Conservation (phyloP, 1,140 invertebrate species). For the Dendroctonus valens region DNA sequence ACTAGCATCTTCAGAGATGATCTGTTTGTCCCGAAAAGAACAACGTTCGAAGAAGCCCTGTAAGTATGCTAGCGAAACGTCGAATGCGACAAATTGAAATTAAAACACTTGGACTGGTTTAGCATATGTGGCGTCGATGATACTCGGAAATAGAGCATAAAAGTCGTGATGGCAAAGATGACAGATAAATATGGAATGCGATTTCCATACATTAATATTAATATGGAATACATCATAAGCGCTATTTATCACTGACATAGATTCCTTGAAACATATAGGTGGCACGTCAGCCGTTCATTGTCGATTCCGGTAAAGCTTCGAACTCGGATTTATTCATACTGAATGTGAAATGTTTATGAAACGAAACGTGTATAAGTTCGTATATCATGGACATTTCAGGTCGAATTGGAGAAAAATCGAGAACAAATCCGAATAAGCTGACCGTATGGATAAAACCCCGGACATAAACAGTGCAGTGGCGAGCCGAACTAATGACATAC, state of each 20-base stretch:
- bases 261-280: constrained; percentile 1
- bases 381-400: no score
- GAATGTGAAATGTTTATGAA: neutral
- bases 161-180: constrained; percentile 11
- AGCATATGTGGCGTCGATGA: constrained; percentile 3
- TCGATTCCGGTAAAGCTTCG: neutral
- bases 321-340: constrained; percentile 1
- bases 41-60: no score
- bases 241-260: constrained; percentile 12
- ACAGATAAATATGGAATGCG: neutral
- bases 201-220: constrained; percentile 21
- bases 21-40: no score
- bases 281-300: neutral
- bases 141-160: constrained; percentile 9
- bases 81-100: neutral
- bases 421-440: no score
- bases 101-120: neutral
- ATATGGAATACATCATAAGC: constrained; percentile 13
- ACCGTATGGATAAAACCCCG: no score
- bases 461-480: neutral
- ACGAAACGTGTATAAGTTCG: neutral
- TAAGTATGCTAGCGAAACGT: no score
- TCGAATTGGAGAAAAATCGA: no score
- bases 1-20: no score
- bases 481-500: constrained; percentile 1